phyloP scores from a whole-genome alignment of 23 tunicate species.

The Halocynthia aurantium region DNA sequence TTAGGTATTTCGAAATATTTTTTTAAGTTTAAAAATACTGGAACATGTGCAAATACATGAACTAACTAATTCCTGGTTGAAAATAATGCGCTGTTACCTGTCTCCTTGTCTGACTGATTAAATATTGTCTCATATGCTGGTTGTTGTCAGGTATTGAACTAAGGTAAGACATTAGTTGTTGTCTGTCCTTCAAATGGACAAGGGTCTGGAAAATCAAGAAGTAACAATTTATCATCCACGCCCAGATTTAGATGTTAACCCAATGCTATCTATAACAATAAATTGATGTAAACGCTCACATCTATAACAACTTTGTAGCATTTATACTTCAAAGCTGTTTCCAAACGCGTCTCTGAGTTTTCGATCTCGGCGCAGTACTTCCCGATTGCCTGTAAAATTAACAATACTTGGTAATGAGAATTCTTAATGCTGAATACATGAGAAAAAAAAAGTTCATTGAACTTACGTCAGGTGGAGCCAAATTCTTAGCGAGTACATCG shows the following conservation, averaged over 20 bases:
- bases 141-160: constrained; percentile 42
- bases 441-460: neutral
- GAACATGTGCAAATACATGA: too few relatives aligned
- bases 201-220: constrained; percentile 25
- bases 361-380: constrained; percentile 81
- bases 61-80: too few relatives aligned
- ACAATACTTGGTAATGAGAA: neutral
- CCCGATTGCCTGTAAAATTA: constrained; percentile 38
- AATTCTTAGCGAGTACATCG: constrained; percentile 66
- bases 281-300: constrained; percentile 27
- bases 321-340: constrained; percentile 43
- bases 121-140: constrained; percentile 62
- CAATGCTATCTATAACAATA: neutral
- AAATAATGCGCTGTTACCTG: constrained; percentile 17
- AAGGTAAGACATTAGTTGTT: constrained; percentile 36
- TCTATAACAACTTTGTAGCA: constrained; percentile 69
- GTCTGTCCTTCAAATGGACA: constrained; percentile 40
- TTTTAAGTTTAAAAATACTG: neutral
- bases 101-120: constrained; percentile 30
- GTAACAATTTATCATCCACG: neutral
- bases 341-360: constrained; percentile 35
- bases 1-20: neutral
- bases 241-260: neutral
- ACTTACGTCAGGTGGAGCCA: constrained; percentile 77
- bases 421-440: too few relatives aligned